A percentile compares a stretch with the other conserved stretches of the same genome.
These are phyloP conservation scores for Lochmaea crataegi DNA, from an alignment of 2,888 invertebrate species.

Conservation along the genomic window DNA sequence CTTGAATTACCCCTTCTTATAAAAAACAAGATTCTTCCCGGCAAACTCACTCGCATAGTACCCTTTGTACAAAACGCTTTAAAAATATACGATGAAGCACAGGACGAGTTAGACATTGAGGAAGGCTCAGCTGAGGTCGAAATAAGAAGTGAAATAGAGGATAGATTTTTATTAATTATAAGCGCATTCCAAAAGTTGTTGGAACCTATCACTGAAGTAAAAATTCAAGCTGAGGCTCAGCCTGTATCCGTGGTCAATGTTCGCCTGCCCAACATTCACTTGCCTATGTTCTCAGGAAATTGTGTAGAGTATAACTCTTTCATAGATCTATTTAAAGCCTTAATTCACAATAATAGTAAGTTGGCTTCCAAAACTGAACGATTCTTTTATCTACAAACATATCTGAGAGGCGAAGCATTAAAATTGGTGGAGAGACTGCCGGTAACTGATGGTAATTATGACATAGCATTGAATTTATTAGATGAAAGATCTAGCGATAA, in stretches of 20 bases:
- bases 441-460: not conserved
- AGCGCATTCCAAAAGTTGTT: constrained; percentile 2
- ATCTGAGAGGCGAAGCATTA: not conserved
- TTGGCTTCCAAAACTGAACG: not conserved
- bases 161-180: not conserved
- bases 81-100: too few relatives aligned
- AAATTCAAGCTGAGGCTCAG: constrained; percentile 1
- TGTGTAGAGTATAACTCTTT: constrained; percentile 4
- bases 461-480: constrained; percentile 1
- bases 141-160: too few relatives aligned
- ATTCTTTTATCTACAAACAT: too few relatives aligned
- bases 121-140: too few relatives aligned
- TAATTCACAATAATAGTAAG: not conserved
- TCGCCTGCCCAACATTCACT: not conserved
- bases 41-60: too few relatives aligned
- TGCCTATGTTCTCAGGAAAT: not conserved
- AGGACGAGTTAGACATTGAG: too few relatives aligned
- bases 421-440: not conserved
- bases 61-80: too few relatives aligned
- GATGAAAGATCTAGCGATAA: constrained; percentile 1
- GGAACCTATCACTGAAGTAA: not conserved
- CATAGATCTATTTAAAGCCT: not conserved
- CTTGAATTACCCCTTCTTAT: too few relatives aligned
- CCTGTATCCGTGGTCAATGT: not conserved
- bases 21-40: too few relatives aligned